Evolutionary conservation across 2,888 invertebrate genomes (phyloP), one percentile per base, ranked within the genome.

Genomic region (Macropis europaea): DNA sequence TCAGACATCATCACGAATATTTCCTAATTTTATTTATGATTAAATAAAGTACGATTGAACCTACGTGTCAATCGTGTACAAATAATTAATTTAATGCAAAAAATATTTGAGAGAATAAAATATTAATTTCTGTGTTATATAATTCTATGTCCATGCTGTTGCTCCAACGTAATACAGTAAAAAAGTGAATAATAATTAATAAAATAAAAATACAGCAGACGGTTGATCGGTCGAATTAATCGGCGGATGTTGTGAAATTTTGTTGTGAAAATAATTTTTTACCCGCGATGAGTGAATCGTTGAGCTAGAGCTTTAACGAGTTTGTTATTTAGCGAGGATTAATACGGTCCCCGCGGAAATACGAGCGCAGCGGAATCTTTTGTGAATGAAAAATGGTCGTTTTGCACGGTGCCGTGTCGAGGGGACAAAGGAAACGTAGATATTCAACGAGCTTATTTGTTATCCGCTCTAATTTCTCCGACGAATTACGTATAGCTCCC

Each of bases 241-340:
- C n/a, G n/a, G n/a, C n/a, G n/a, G n/a, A n/a, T 13, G n/a, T 40
- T 11, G 22, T 4, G 28, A 1, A 48, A 22, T 38, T 30, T 40
- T 30, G 2, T 22, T 1, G 11, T n/a, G n/a, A n/a, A n/a, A n/a
- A n/a, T n/a, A 0, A 4, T 13, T 28, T 47, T 59, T 28, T 38
- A 9, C 13, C 1, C 11, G 34, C 15, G n/a, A 11, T 0, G 11
- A 15, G 19, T n/a, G 11, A 47, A 48, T 50, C 11, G 38, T 30
- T 22, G 28, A 38, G 22, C 40, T 60, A 30, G 30, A 19, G 1
- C 28, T 13, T 19, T 22, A 38, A 59, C n/a, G 38, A 59, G 38
- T 26, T 47, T 47, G 59, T 38, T 59, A 48, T 48, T 59, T 48
- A 11, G 9, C 7, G 61, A 36, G 48, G 43, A 61, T 60, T 60